phyloP scores from a whole-genome alignment of 1,140 invertebrate species.

The Anoplophora glabripennis region DNA sequence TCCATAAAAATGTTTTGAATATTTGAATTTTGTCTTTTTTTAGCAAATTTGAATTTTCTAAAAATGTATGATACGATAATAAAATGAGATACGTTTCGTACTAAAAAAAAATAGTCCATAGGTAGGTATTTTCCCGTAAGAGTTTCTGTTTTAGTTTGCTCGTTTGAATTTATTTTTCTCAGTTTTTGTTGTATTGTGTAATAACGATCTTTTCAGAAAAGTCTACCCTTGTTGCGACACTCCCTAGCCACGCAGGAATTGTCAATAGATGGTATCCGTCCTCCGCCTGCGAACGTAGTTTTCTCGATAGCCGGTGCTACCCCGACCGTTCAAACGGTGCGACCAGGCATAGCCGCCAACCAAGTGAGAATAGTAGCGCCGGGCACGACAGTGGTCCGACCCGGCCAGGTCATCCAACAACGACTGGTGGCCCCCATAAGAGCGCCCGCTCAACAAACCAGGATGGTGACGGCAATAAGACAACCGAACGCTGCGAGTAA shows the following conservation, averaged over 20 bases:
- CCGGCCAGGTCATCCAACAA: conserved; percentile 55
- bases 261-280: conserved; percentile 92
- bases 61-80: too few relatives aligned
- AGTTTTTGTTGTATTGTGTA: not conserved
- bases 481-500: conserved; percentile 31
- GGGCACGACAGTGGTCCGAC: conserved; percentile 49
- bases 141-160: too few relatives aligned
- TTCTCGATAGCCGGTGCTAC: conserved; percentile 53
- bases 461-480: conserved; percentile 47
- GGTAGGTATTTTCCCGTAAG: too few relatives aligned
- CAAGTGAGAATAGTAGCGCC: conserved; percentile 60
- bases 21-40: too few relatives aligned
- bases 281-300: conserved; percentile 71
- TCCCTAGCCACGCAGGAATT: conserved; percentile 88
- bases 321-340: conserved; percentile 50
- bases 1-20: too few relatives aligned
- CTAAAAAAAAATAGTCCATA: too few relatives aligned
- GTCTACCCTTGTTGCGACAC: conserved; percentile 86
- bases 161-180: too few relatives aligned
- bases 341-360: conserved; percentile 39
- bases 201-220: conserved; percentile 67
- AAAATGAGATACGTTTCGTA: too few relatives aligned
- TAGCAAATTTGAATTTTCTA: too few relatives aligned
- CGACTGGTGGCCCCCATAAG: conserved; percentile 49
- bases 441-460: conserved; percentile 28